Percentiles rank a stretch among this genome's conserved stretches.
Conservation (phyloP, 2,888 invertebrate genomes). For the Galerucella calmariensis region DNA sequence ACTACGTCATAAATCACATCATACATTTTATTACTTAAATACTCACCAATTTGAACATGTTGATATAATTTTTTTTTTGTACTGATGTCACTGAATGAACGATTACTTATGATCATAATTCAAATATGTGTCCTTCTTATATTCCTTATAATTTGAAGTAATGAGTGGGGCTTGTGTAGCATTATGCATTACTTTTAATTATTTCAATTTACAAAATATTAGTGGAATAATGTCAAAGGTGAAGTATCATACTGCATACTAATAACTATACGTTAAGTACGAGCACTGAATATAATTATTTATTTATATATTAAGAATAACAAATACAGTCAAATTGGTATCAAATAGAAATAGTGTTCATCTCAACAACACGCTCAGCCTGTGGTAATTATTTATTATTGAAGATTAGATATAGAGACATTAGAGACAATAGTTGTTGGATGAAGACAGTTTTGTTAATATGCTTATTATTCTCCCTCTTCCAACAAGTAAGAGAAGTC, state of each 20-base stretch:
- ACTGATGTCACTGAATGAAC: background rate
- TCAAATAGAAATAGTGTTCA: background rate
- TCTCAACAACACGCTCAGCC: too few species aligned
- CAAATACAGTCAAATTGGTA: too few species aligned
- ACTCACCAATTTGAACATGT: conserved; percentile 27
- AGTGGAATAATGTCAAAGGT: conserved; percentile 12
- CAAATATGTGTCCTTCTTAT: background rate
- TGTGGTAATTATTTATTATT: too few species aligned
- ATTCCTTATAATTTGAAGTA: background rate
- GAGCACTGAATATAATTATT: background rate
- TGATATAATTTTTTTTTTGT: background rate
- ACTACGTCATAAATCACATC: background rate
- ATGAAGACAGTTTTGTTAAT: too few species aligned
- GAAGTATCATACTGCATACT: background rate
- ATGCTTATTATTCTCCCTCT: too few species aligned
- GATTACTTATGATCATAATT: background rate
- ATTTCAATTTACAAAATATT: background rate
- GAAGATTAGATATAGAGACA: too few species aligned
- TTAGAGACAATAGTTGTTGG: too few species aligned
- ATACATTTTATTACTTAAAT: background rate
- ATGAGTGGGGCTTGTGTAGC: background rate
- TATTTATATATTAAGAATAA: background rate
- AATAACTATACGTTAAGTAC: background rate
- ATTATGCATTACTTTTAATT: conserved; percentile 15
- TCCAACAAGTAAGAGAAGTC: too few species aligned